Evolutionary conservation across 2,113 vertebrate species (phyloP).

Genomic region (Oxygymnocypris stewartii): DNA sequence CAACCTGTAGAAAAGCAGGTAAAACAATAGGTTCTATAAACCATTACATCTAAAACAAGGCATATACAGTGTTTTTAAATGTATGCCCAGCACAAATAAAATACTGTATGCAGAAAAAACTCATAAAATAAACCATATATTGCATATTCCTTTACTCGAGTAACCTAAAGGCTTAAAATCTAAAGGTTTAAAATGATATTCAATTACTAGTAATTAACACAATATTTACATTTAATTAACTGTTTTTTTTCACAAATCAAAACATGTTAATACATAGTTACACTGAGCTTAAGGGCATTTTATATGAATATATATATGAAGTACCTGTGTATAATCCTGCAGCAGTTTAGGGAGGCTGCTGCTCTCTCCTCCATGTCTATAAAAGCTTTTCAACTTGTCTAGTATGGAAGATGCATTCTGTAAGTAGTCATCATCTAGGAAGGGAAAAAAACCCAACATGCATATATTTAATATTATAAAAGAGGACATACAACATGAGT

Average conservation of each 20-base stretch:
- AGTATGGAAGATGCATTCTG: slow-evolving; percentile 85
- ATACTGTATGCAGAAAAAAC: background rate
- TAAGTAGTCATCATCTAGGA: slow-evolving; percentile 87
- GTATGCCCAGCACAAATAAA: background rate
- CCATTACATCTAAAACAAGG: background rate
- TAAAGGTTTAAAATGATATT: background rate
- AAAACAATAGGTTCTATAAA: background rate
- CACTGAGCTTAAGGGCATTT: background rate
- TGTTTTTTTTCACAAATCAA: background rate
- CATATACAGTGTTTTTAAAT: background rate
- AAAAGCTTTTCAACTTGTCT: slow-evolving; percentile 82
- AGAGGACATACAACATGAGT: background rate
- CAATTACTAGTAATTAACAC: background rate
- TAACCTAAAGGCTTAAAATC: background rate
- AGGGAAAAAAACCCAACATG: slow-evolving; percentile 46
- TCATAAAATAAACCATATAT: background rate
- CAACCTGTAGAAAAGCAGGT: slow-evolving; percentile 73
- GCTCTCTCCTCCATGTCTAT: slow-evolving; percentile 81
- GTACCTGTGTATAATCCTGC: slow-evolving; percentile 93
- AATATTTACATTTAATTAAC: background rate
- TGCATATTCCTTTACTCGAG: background rate
- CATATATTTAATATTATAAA: slow-evolving; percentile 34
- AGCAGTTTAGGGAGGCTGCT: slow-evolving; percentile 78
- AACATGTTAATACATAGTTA: background rate
- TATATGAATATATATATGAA: background rate